Evolutionary conservation across 2,113 vertebrate genomes (phyloP).

Genomic region (Podiceps cristatus): DNA sequence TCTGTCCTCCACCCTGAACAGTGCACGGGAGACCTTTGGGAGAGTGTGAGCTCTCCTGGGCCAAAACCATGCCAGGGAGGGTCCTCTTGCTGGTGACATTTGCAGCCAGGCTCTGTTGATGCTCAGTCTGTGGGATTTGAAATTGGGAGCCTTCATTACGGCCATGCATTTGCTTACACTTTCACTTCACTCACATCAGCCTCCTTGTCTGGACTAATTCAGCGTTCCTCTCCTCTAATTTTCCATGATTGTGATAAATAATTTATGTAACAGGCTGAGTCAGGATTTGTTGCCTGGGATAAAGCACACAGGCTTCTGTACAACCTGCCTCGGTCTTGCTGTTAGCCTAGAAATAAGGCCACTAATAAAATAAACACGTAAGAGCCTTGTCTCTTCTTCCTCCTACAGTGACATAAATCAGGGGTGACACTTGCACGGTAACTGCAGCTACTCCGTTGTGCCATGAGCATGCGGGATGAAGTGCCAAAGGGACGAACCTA

Average conservation of each 20-base stretch:
- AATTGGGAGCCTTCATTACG: background rate
- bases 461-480: accelerated
- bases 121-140: background rate
- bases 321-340: background rate
- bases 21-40: background rate
- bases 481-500: background rate
- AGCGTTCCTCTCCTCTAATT: background rate
- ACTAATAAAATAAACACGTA: background rate
- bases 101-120: background rate
- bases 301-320: background rate
- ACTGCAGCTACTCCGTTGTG: background rate
- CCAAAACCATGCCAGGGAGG: background rate
- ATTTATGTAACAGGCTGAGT: slow-evolving; percentile 39
- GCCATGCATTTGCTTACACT: background rate
- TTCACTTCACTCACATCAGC: background rate
- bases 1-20: background rate
- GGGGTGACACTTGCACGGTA: background rate
- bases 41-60: background rate
- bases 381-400: background rate
- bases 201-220: background rate
- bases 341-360: background rate
- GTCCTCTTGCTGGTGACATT: background rate
- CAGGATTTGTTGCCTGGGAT: slow-evolving; percentile 8
- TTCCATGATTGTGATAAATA: background rate
- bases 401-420: background rate